Evolutionary conservation across 2,113 vertebrate genomes (phyloP), one percentile per base, ranked within the genome.

Genomic region (Anthoscopus minutus): DNA sequence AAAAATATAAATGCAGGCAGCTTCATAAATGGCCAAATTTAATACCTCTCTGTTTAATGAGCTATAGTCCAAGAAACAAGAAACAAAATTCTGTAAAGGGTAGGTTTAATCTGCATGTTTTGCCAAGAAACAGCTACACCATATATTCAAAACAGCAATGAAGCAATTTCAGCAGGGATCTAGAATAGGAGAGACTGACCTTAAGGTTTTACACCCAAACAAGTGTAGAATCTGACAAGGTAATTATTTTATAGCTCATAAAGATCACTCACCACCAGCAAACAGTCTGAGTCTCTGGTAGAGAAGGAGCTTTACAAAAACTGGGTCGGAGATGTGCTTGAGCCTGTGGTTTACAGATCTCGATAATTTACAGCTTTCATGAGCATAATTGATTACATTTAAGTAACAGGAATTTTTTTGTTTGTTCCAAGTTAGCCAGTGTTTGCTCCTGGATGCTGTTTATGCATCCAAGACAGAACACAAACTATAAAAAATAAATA

Each of bases 161-260:
- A 64, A 72, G 66, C 35, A 86, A 23, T 89, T 95, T 64, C 54
- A 81, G 35, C 40, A 5, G 24, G 42, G 27, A 86, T 65, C 53
- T 73, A 51, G 23, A 86, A 42, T 3, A 94, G 54, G 19, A 53
- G 60, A 89, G 30, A 61, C 78, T 90, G 65, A 95, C 86, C 56
- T 86, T 92, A 47, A 57, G 79, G 30, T 94, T 96, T 81, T 51
- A 78, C 45, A 44, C 53, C 95, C 92, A 86, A 48, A 62, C 19
- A 65, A 57, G 25, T 58, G 35, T 57, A 96, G 81, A 87, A 92
- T 66, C 51, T 87, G 88, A 91, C 72, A 92, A 72, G 74, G 62
- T 80, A 95, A 96, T 94, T 94, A 91, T 77, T 94, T 81, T 40
- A 93, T 69, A 90, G n/a, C 66, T 94, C 62, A 96, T 76, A 86